Conservation (phyloP, 2,797 vertebrate genomes). For the Cossypha polioptera region DNA sequence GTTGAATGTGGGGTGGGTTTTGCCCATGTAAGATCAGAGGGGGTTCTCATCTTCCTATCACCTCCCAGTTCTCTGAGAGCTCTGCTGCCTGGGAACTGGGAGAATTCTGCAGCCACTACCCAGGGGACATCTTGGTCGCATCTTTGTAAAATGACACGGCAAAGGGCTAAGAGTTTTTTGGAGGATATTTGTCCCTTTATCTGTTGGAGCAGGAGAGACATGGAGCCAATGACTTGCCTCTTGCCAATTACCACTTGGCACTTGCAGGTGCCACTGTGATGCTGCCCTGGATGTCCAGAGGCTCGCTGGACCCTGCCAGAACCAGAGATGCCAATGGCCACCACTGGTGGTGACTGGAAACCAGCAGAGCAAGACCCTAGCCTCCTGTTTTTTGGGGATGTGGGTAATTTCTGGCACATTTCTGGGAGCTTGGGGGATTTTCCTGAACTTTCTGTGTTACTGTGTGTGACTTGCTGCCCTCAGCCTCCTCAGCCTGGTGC, state of each 20-base stretch:
- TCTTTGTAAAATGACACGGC: fast-evolving
- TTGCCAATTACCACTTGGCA: neutral
- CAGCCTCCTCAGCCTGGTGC: neutral
- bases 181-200: neutral
- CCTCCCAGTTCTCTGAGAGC: neutral
- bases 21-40: neutral
- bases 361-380: neutral
- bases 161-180: neutral
- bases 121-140: neutral
- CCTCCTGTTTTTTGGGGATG: neutral
- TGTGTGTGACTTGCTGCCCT: neutral
- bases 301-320: fast-evolving
- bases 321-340: neutral
- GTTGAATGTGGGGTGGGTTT: neutral
- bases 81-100: neutral
- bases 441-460: neutral
- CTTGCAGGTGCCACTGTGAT: neutral
- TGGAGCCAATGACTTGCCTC: neutral
- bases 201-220: fast-evolving
- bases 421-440: fast-evolving
- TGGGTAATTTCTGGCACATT: neutral
- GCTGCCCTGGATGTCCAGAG: neutral
- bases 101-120: neutral
- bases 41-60: neutral
- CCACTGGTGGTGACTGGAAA: neutral